These are phyloP conservation scores for Protonemura montana DNA, from an alignment of 2,888 invertebrate genomes.

Conservation along the genomic window DNA sequence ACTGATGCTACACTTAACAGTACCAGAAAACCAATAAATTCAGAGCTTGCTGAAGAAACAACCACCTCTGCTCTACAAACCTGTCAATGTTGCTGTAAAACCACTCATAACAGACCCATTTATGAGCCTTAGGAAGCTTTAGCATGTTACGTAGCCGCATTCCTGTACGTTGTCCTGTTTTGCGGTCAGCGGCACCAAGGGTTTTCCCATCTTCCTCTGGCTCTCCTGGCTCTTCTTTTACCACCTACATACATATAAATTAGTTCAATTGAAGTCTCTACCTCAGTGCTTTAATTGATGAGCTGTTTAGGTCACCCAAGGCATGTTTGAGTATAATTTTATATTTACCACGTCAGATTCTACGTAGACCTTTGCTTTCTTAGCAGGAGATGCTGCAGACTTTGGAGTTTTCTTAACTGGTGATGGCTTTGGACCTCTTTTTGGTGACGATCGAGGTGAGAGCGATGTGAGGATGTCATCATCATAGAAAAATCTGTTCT, in stretches of 20 bases:
- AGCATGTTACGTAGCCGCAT: slow-evolving; percentile 88
- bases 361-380: neutral
- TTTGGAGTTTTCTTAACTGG: slow-evolving; percentile 63
- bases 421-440: slow-evolving; percentile 69
- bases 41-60: too few relatives aligned
- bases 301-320: too few relatives aligned
- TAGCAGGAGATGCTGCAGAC: slow-evolving; percentile 55
- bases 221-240: slow-evolving; percentile 29
- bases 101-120: slow-evolving; percentile 99
- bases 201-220: slow-evolving; percentile 7
- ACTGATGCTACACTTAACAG: too few relatives aligned
- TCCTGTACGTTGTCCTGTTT: slow-evolving; percentile 89
- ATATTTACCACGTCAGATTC: neutral
- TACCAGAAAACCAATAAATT: too few relatives aligned
- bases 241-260: neutral
- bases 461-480: slow-evolving; percentile 86
- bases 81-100: slow-evolving; percentile 98
- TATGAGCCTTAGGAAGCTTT: slow-evolving; percentile 97
- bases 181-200: slow-evolving; percentile 68
- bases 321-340: too few relatives aligned
- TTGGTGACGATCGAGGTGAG: slow-evolving; percentile 77
- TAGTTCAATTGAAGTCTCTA: too few relatives aligned
- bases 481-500: slow-evolving; percentile 87
- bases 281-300: too few relatives aligned
- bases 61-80: slow-evolving; percentile 57